Percentiles rank a stretch among this genome's conserved stretches.
Evolutionary conservation across 2,888 invertebrate species (phyloP).

Genomic region (Campoplex capitator): DNA sequence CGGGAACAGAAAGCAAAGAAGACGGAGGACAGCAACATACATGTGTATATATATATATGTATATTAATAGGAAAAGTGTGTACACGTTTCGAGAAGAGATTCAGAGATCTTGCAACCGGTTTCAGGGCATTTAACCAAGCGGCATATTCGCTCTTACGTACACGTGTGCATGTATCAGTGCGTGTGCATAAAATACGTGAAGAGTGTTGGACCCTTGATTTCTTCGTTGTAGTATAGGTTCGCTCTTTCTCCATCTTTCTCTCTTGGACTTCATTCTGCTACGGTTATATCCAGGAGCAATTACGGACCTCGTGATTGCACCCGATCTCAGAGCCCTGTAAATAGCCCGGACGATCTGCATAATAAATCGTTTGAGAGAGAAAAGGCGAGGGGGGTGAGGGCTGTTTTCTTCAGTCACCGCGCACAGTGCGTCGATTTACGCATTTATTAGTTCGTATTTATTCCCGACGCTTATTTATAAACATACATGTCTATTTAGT

Average conservation of each 20-base stretch:
- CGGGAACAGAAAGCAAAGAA: conserved; percentile 41
- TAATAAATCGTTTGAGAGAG: conserved; percentile 71
- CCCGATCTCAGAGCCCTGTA: conserved; percentile 70
- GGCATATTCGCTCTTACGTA: conserved; percentile 37
- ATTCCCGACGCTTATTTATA: conserved; percentile 32
- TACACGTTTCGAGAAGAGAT: conserved; percentile 53
- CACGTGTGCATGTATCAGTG: neutral
- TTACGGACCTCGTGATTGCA: conserved; percentile 73
- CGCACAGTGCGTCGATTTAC: conserved; percentile 52
- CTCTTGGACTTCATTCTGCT: conserved; percentile 69
- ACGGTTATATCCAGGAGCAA: conserved; percentile 70
- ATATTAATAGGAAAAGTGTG: conserved; percentile 50
- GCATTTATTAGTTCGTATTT: conserved; percentile 60
- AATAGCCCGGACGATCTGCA: conserved; percentile 73
- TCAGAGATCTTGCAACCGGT: conserved; percentile 66
- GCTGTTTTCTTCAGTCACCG: conserved; percentile 40
- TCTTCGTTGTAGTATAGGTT: conserved; percentile 25
- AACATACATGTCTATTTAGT: neutral
- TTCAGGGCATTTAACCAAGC: conserved; percentile 51
- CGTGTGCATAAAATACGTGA: conserved; percentile 8
- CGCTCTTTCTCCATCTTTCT: conserved; percentile 52
- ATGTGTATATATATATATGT: neutral
- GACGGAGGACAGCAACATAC: conserved; percentile 17
- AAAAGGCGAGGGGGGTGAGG: neutral
- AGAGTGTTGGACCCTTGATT: conserved; percentile 55